Evolutionary conservation across 1,140 invertebrate genomes (phyloP), one percentile per base, ranked within the genome.

Genomic region (Ceratoteleas bidentatus): DNA sequence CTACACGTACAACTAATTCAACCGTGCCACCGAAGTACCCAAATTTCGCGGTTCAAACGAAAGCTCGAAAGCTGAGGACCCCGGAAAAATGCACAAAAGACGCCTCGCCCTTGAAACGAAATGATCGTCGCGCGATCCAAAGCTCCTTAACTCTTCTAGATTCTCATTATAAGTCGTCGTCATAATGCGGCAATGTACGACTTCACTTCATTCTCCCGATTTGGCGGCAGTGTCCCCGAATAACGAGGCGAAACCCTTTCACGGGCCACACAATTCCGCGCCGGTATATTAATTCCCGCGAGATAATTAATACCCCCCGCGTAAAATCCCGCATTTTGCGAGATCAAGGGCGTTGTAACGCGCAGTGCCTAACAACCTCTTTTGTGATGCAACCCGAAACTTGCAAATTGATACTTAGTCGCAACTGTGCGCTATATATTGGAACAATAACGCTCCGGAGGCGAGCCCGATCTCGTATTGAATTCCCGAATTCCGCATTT

Each of bases 341-440:
- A 60, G 68, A 61, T 73, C 34, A 66, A 52, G 54, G 24, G 24
- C 14, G 15, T 10, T 14, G 65, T 69, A 50, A 53, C 2, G 40
- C 40, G 13, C 62, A 11, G 43, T 40, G 34, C 36, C 40, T 61
- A 81, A 81, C 72, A 72, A 66, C 49, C 49, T 73, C 68, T 82
- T 73, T 73, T 62, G 62, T 62, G 49, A 0, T 57, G 61, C 68
- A 52, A 78, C 69, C 36, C 45, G 49, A 77, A 68, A 77, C 74
- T 83, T 78, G 80, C 74, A 68, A 77, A 68, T 78, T 83, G 74
- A 83, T 78, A 74, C 60, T 66, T 61, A 57, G 32, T 58, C 7
- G 34, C 13, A 61, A 65, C 57, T 60, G 56, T 40, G 32, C 50
- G 32, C 50, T 61, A 52, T 69, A 38, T 49, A 64, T 64, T 40